phyloP scores from a whole-genome alignment of 2,888 invertebrate species.

The Drosophila sordidula region DNA sequence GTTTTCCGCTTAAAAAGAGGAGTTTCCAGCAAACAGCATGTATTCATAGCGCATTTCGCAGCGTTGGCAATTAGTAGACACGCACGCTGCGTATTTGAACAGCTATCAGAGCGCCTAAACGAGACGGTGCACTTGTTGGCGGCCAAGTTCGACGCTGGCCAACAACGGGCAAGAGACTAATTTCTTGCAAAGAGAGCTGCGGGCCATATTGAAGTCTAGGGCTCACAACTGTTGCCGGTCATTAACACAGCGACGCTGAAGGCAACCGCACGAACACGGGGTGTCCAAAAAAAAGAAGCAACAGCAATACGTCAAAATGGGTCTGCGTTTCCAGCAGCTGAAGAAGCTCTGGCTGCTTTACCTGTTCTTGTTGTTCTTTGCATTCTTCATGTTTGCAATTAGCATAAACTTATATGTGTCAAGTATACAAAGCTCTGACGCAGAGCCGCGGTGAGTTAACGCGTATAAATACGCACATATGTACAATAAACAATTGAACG shows the following conservation, averaged over 20 bases:
- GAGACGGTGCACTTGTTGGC: constrained; percentile 18
- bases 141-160: constrained; percentile 21
- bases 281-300: constrained; percentile 24
- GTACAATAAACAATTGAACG: constrained; percentile 17
- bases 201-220: constrained; percentile 14
- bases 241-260: constrained; percentile 48
- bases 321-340: constrained; percentile 83
- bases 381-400: constrained; percentile 85
- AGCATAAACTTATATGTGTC: constrained; percentile 84
- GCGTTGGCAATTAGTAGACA: constrained; percentile 35
- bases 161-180: constrained; percentile 40
- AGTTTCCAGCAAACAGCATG: constrained; percentile 37
- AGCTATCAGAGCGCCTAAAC: constrained; percentile 16
- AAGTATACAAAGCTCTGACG: constrained; percentile 75
- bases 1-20: constrained; percentile 29
- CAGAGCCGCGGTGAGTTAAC: constrained; percentile 66
- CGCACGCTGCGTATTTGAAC: constrained; percentile 33
- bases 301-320: constrained; percentile 69
- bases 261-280: constrained; percentile 34
- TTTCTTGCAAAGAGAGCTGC: constrained; percentile 57
- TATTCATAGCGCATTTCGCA: constrained; percentile 52
- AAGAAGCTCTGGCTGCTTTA: constrained; percentile 84
- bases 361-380: constrained; percentile 84
- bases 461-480: neutral
- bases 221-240: constrained; percentile 51